Evolutionary conservation across 2,113 vertebrate species (phyloP).

Genomic region (Halichoerus grypus): DNA sequence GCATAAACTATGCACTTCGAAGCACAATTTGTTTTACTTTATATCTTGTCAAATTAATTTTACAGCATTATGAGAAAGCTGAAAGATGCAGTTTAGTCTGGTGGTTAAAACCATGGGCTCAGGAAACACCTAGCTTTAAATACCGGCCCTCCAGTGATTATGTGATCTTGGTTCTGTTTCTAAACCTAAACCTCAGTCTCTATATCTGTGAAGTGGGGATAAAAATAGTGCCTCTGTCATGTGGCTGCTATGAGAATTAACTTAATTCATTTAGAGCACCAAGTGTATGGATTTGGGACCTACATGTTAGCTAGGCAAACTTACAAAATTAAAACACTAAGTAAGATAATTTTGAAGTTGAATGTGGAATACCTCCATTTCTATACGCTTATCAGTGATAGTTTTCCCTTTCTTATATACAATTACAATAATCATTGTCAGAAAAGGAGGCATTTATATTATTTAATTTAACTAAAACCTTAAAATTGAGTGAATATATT

Average conservation of each 20-base stretch:
- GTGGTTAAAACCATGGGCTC: not conserved
- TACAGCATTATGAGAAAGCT: not conserved
- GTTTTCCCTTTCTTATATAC: not conserved
- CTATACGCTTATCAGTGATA: not conserved
- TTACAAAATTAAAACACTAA: slow-evolving; percentile 17
- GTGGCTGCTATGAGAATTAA: not conserved
- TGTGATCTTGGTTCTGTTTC: not conserved
- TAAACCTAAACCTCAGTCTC: not conserved
- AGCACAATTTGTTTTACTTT: slow-evolving; percentile 20
- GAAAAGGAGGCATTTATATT: not conserved
- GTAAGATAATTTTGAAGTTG: slow-evolving; percentile 27
- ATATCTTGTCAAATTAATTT: slow-evolving; percentile 9
- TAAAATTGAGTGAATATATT: not conserved
- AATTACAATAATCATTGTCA: not conserved
- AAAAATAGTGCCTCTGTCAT: not conserved
- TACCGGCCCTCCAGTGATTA: not conserved
- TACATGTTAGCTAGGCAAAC: not conserved
- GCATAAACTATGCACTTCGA: not conserved
- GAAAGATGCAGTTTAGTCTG: slow-evolving; percentile 10
- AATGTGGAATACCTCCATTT: not conserved
- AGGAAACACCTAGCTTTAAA: not conserved
- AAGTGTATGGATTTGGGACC: not conserved
- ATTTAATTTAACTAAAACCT: not conserved
- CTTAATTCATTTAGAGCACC: not conserved
- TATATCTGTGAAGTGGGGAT: not conserved